Base-by-base conservation (phyloP, 2,888 invertebrate species). In the Liposcelis brunnea region DNA sequence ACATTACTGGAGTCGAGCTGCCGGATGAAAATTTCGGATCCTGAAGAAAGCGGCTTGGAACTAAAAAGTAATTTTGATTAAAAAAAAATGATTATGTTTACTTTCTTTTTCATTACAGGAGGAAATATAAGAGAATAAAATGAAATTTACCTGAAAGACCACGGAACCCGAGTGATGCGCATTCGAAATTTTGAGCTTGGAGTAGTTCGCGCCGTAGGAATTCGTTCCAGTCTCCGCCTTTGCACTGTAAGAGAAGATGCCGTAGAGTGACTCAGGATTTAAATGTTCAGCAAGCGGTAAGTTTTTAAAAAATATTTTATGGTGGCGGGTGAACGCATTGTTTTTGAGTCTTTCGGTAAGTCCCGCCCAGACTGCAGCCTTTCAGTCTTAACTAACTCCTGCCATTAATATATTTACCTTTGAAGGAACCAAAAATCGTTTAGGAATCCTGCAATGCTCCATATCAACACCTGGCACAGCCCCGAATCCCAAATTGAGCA, bases 401-500 rank as follows among this genome's bases (percentile, higher is more conserved):
- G n/a, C 26, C 8, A 8, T 26, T 26, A 26, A 26, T 8, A 26
- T 35, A 51, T 56, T 65, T 55, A 80, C 77, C 63, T 77, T 72
- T 2, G 89, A 89, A 46, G 85, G 87, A 51, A 78, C 77, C 47
- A 91, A 68, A 61, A 91, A 91, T 47, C 79, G 63, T 52, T 72
- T 77, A 2, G 91, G 91, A 62, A 93, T 86, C 53, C 87, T 74
- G 47, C 80, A 77, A 53, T 77, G 73, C 56, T 77, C 77, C 44
- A 75, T 74, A 49, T 75, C 74, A 52, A 71, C 71, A 47, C 46
- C 45, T n/a, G 43, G 43, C 15, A 49, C 48, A 16, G 43, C 82
- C 0, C 84, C 84, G 61, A 85, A 85, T 10, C 86, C 86, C 45
- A 85, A 67, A 51, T 80, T 83, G 43, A 85, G 64, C 21, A 93